phyloP scores from a whole-genome alignment of 1,140 invertebrate genomes.

The Hetaerina americana region DNA sequence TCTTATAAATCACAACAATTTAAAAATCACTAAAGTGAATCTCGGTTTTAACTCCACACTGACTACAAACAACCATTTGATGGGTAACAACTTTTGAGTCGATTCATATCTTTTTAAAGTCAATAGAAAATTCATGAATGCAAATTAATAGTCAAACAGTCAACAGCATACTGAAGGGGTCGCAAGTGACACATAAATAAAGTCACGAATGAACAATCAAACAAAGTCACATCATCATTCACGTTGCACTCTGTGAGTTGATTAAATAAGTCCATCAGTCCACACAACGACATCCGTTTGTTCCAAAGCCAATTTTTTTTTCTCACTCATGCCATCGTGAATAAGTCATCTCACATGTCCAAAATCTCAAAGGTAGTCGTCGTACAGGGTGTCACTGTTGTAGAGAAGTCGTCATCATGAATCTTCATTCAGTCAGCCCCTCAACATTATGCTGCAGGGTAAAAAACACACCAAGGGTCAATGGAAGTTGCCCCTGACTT shows the following conservation, averaged over 20 bases:
- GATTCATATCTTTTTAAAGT: too few species aligned
- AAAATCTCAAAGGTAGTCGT: background rate
- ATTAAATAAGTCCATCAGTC: background rate
- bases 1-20: background rate
- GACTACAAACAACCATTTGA: too few species aligned
- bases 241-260: background rate
- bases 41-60: too few species aligned
- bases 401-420: background rate
- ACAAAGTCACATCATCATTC: background rate
- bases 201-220: background rate
- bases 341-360: background rate
- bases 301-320: too few species aligned
- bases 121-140: too few species aligned
- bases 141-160: too few species aligned
- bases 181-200: too few species aligned
- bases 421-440: background rate
- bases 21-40: too few species aligned
- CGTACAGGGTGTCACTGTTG: background rate
- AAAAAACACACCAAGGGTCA: background rate
- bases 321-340: background rate
- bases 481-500: too few species aligned
- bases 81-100: too few species aligned
- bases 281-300: background rate
- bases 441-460: background rate
- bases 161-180: too few species aligned